Evolutionary conservation across 2,888 invertebrate genomes (phyloP), one percentile per base, ranked within the genome.

Genomic region (Uropetala carovei): DNA sequence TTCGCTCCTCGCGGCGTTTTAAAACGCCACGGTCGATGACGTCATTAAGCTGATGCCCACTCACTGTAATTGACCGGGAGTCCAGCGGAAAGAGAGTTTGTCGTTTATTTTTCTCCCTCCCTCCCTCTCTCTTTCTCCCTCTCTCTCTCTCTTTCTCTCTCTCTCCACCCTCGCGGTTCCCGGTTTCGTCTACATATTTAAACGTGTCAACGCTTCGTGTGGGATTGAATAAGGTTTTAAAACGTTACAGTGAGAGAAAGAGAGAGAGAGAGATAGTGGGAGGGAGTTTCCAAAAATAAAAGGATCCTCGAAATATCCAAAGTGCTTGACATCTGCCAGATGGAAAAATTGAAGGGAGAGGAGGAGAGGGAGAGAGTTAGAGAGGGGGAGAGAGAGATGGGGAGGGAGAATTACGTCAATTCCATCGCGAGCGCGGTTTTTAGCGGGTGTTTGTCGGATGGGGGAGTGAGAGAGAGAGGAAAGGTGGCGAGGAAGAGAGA

Each of bases 1-100:
- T 75, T 27, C 75, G 22, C 75, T 43, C 75, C 27, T 75, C 18
- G 22, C 27, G 75, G 75, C 10, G 22, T 75, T 27, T 11, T 13
- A 75, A 75, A 75, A 75, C 27, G 75, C 11, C 75, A 75, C 75
- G 27, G 75, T 75, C 75, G 75, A 75, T 75, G 75, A 75, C 75
- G 75, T 75, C 75, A 75, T 75, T 75, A 75, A 75, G 75, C 75
- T 27, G 75, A 27, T 75, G 75, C 75, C 75, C 75, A 75, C 75
- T 75, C 75, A 75, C 75, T 75, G 75, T 75, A 75, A 75, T 75
- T 75, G 75, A 75, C 75, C 75, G 8, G 75, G 11, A 27, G 27
- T 75, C 75, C 27, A 75, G 75, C 27, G 75, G 75, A 75, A 75
- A 75, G 43, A 75, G 75, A 75, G 75, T 75, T 75, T 75, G 27